Base-by-base conservation (phyloP, 1,140 invertebrate genomes). In the Platorchestia sp. region DNA sequence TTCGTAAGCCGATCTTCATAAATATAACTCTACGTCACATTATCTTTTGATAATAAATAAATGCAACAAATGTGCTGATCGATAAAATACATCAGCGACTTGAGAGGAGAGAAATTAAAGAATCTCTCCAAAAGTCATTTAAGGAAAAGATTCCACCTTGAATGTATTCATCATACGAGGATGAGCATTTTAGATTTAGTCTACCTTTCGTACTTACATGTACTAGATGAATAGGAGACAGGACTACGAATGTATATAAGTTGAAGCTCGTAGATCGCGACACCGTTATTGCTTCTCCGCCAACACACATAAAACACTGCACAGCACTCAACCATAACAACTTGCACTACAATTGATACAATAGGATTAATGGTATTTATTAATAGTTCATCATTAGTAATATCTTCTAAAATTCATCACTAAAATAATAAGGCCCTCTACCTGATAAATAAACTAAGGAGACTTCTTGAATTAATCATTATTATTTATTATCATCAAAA, bases 371-470 rank as follows among this genome's bases (percentile, higher is more conserved):
- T 93, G 45, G n/a, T 93, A 93, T 44, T 93, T 93, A 93, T 93
- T 93, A 93, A 93, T 93, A 93, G 91, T 93, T 93, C 87, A 90
- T 90, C 87, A 93, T 93, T 93, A 93, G 91, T 93, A 45, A 93
- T 93, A 93, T 93, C 40, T 93, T 93, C 91, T 93, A 93, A 93
- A 93, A 44, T 45, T 93, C 43, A 93, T 93, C 91, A 93, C 91
- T 93, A 93, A 93, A 93, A 93, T 93, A 93, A 93, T 93, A 93
- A 93, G 91, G 91, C 91, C 91, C 91, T 93, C 91, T 93, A 93
- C 91, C 45, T 93, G 43, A 89, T 89, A 89, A 89, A 41, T 14
- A 44, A 42, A 89, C 22, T 42, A 10, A 89, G 27, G 87, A 42
- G 10, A 42, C 7, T 42, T 43, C 41, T 36, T 42, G n/a, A 41